These are phyloP conservation scores for Cheilosia vernalis DNA, from an alignment of 2,888 invertebrate genomes.

Conservation along the genomic window DNA sequence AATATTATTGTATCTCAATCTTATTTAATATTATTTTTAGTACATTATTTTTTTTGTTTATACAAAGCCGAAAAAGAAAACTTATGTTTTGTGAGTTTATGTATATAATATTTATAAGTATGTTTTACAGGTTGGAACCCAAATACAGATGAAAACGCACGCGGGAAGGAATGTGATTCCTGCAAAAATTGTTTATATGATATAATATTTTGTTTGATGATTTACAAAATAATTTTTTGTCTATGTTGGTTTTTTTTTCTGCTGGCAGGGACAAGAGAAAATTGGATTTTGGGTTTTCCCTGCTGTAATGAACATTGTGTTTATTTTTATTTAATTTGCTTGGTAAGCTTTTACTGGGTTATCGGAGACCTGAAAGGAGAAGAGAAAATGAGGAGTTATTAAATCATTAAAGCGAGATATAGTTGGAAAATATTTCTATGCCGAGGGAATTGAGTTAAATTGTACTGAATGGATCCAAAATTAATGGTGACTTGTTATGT, in stretches of 20 bases:
- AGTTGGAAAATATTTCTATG: not conserved
- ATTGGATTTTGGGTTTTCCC: conserved; percentile 49
- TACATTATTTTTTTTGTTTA: conserved; percentile 59
- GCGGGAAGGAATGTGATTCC: not conserved
- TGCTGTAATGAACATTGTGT: conserved; percentile 43
- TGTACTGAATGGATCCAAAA: too few species aligned
- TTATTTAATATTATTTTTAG: conserved; percentile 58
- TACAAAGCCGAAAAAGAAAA: conserved; percentile 64
- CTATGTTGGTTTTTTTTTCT: not conserved
- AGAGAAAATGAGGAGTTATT: not conserved
- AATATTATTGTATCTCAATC: conserved; percentile 70
- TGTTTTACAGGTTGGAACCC: conserved; percentile 40
- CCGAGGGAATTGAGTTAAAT: too few species aligned
- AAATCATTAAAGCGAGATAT: too few species aligned
- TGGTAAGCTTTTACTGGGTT: conserved; percentile 34
- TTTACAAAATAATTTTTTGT: not conserved
- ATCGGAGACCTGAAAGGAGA: conserved; percentile 39
- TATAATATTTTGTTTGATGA: conserved; percentile 1
- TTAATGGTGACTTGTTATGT: too few species aligned
- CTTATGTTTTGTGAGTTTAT: conserved; percentile 45
- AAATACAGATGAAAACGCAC: conserved; percentile 18
- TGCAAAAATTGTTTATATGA: not conserved
- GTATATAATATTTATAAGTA: conserved; percentile 45
- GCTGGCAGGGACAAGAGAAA: conserved; percentile 25
- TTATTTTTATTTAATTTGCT: conserved; percentile 14